phyloP scores from a whole-genome alignment of 2,797 vertebrate species.

The Neopelma chrysocephalum region DNA sequence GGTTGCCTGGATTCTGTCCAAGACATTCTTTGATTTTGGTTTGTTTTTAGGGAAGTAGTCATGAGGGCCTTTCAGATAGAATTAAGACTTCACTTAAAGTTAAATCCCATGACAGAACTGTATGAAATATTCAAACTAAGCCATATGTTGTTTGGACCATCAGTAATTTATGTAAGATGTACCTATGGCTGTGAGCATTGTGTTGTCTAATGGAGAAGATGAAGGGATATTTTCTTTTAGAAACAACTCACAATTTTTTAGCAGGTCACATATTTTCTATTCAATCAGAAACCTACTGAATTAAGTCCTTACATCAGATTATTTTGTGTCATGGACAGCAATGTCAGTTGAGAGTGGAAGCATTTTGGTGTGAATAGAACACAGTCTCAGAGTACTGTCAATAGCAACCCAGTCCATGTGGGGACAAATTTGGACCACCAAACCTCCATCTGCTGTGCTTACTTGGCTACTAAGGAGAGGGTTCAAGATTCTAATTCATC shows the following conservation, averaged over 20 bases:
- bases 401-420: not conserved
- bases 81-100: constrained; percentile 38
- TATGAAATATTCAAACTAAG: constrained; percentile 65
- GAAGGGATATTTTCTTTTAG: not conserved
- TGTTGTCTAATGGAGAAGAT: not conserved
- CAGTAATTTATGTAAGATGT: constrained; percentile 45
- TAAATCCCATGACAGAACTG: constrained; percentile 32
- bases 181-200: not conserved
- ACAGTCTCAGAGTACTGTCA: not conserved
- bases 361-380: not conserved
- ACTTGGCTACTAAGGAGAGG: not conserved
- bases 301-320: not conserved
- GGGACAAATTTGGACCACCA: not conserved
- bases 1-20: constrained; percentile 4
- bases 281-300: not conserved
- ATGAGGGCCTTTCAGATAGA: constrained; percentile 37
- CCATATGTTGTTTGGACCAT: constrained; percentile 59
- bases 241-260: not conserved
- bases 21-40: constrained; percentile 32
- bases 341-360: not conserved
- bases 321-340: not conserved
- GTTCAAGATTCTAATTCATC: not conserved
- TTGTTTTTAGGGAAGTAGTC: constrained; percentile 34
- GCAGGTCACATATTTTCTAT: not conserved
- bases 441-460: not conserved